These are phyloP conservation scores for Catharus ustulatus DNA, from an alignment of 2,797 vertebrate species.

Conservation along the genomic window DNA sequence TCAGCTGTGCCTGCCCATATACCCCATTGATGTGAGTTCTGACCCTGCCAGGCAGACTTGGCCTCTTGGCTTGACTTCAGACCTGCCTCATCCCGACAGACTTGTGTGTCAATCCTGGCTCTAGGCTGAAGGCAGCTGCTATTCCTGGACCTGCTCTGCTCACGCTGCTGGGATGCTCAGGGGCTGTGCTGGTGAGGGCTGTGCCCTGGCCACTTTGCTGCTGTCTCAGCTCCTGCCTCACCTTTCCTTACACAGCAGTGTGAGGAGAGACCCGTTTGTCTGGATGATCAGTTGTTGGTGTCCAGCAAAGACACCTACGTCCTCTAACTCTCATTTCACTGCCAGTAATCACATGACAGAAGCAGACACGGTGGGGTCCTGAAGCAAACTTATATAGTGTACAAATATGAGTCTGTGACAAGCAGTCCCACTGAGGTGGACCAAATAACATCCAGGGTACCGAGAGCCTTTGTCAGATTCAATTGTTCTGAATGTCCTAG, in stretches of 20 bases:
- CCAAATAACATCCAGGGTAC: not conserved
- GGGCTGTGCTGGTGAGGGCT: not conserved
- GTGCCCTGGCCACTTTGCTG: not conserved
- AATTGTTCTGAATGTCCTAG: not conserved
- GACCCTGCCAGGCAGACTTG: not conserved
- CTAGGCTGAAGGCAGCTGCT: not conserved
- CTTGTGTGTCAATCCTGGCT: not conserved
- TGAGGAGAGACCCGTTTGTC: not conserved
- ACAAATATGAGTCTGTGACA: not conserved
- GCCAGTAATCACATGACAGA: not conserved
- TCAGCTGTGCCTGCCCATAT: not conserved
- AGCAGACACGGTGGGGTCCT: not conserved
- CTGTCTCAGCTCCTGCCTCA: not conserved
- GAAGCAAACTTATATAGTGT: not conserved
- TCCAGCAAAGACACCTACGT: not conserved
- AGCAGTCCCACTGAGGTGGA: not conserved
- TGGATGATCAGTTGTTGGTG: not conserved
- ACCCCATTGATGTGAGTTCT: not conserved
- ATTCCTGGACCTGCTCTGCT: not conserved
- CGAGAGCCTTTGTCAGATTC: not conserved
- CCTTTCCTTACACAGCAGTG: not conserved
- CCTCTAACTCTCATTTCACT: not conserved
- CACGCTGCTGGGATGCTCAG: rapidly evolving
- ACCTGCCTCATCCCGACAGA: not conserved
- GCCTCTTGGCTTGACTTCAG: not conserved